Evolutionary conservation across 2,888 invertebrate genomes (phyloP), one percentile per base, ranked within the genome.

Genomic region (Orthonychiurus folsomi): DNA sequence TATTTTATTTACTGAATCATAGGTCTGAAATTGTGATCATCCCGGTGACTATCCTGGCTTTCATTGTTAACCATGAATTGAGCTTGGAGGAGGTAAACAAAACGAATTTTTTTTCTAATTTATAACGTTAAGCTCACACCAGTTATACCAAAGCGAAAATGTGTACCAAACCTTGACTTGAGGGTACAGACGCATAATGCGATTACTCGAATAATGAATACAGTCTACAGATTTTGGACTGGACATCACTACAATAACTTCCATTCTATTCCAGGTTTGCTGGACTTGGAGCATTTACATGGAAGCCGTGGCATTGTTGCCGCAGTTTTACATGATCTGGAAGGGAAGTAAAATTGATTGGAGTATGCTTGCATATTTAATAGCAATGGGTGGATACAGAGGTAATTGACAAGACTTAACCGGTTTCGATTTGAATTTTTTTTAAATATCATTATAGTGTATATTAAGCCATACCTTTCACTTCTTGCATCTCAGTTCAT

Each of bases 241-340:
- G 18, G 12, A 18, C 12, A 47, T 47, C 18, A n/a, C n/a, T n/a
- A n/a, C n/a, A n/a, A n/a, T n/a, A n/a, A n/a, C n/a, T n/a, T n/a
- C n/a, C 20, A 12, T 53, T 23, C 18, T 61, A 21, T 24, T 56
- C 3, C 27, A 68, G 63, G 56, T 68, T 56, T 27, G 21, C n/a
- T 68, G 66, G 66, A 63, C 68, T 1, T 68, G 64, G 64, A 66
- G 66, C 50, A 68, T 68, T 52, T 68, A 66, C 61, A 56, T 64
- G 63, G 68, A 66, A 63, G 64, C 66, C 3, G 62, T 68, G 5
- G 64, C 64, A 28, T n/a, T 68, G 15, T 47, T 66, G 15, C 68
- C 68, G 50, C 68, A 68, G 27, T 50, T 66, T 12, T 68, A 58
- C 55, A 60, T 68, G 63, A 63, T 60, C 1, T 65, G 60, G 61